Conservation (phyloP, 2,113 vertebrate genomes). For the Amblyopsis rosae region DNA sequence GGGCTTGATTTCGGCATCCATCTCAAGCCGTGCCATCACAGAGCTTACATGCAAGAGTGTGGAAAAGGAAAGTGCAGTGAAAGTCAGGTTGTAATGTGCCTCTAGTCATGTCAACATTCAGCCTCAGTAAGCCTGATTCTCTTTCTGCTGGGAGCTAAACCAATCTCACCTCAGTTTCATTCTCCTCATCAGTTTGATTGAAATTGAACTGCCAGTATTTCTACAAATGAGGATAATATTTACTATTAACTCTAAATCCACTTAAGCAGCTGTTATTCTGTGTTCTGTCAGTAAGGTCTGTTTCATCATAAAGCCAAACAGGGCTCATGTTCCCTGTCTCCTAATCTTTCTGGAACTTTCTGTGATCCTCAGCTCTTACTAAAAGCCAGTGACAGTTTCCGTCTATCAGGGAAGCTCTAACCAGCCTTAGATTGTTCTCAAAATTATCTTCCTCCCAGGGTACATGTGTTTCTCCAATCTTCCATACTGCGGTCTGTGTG, state of each 20-base stretch:
- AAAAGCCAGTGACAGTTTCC: not conserved
- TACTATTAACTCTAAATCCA: not conserved
- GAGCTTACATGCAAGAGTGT: no score
- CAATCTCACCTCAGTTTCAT: not conserved
- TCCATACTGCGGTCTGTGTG: not conserved
- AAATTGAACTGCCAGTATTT: slow-evolving; percentile 3
- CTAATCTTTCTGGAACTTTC: slow-evolving; percentile 3
- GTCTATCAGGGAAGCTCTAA: not conserved
- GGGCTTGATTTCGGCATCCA: slow-evolving; percentile 2
- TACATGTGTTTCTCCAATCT: not conserved
- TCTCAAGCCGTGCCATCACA: no score
- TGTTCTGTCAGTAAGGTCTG: not conserved
- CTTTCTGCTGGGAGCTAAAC: slow-evolving; percentile 2
- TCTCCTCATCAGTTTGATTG: not conserved
- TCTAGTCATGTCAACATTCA: slow-evolving; percentile 22
- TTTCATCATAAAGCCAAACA: not conserved
- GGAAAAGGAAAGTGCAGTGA: no score
- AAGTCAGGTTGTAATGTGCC: not conserved
- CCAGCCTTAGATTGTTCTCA: not conserved
- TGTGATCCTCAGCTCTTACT: not conserved
- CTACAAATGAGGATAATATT: not conserved
- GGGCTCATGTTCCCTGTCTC: not conserved
- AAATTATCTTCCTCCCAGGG: not conserved
- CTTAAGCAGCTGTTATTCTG: not conserved
- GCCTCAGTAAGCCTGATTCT: not conserved